Conservation (phyloP, 2,888 invertebrate species). For the Chrysolina oricalcia region DNA sequence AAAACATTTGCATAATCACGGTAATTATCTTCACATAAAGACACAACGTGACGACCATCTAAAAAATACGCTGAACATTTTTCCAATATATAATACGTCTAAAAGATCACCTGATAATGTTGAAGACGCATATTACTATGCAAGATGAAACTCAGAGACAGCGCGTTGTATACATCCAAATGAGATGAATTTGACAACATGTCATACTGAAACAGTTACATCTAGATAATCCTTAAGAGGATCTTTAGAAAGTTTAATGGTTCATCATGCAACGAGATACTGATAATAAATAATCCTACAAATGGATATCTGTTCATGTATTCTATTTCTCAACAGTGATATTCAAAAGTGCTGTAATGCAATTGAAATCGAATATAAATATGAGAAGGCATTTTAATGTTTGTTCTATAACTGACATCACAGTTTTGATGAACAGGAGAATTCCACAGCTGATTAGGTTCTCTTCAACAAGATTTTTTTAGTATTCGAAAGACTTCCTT, state of each 20-base stretch:
- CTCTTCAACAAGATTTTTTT: neutral
- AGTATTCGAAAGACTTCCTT: neutral
- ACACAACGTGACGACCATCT: neutral
- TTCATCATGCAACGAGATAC: constrained; percentile 29
- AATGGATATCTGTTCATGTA: constrained; percentile 28
- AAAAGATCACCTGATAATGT: constrained; percentile 45
- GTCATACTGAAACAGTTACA: constrained; percentile 51
- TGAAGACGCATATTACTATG: constrained; percentile 44
- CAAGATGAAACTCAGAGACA: constrained; percentile 47
- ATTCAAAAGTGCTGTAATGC: neutral
- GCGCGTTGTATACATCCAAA: constrained; percentile 50
- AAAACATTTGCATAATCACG: neutral
- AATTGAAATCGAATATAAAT: neutral
- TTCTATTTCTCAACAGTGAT: constrained; percentile 20
- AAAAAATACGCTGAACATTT: neutral
- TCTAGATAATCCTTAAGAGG: constrained; percentile 53
- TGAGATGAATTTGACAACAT: constrained; percentile 54
- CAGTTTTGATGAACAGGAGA: neutral
- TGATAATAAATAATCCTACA: constrained; percentile 43
- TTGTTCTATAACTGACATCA: neutral
- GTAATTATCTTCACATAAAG: neutral
- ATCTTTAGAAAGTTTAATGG: constrained; percentile 48
- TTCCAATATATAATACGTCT: constrained; percentile 31
- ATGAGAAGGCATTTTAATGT: neutral
- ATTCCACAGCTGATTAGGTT: neutral